Percentiles rank a stretch among this genome's conserved stretches.
Conservation (phyloP, 64 coral and sea anemone genomes). For the Pocillopora damicornis region DNA sequence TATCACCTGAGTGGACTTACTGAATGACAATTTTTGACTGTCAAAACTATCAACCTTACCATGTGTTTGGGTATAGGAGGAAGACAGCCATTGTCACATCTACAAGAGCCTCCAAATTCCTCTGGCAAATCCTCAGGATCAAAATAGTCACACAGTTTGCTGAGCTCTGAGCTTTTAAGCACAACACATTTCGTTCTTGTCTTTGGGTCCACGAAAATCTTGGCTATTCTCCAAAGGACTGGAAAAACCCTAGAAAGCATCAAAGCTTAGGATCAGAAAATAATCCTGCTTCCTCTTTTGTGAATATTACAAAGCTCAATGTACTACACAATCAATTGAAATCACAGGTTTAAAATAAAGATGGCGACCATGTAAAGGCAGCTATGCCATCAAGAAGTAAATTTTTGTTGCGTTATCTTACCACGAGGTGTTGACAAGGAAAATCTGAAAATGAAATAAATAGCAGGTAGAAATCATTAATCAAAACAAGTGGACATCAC, state of each 20-base stretch:
- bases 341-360: too few relatives aligned
- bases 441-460: slow-evolving; percentile 79
- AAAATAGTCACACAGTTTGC: slow-evolving; percentile 84
- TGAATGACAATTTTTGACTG: neutral
- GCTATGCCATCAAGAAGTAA: too few relatives aligned
- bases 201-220: slow-evolving; percentile 85
- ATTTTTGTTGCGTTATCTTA: slow-evolving; percentile 36
- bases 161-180: slow-evolving; percentile 61
- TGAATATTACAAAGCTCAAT: too few relatives aligned
- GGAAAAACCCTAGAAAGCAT: slow-evolving; percentile 85
- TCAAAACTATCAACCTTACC: slow-evolving; percentile 40
- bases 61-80: slow-evolving; percentile 89
- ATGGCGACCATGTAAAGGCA: too few relatives aligned
- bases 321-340: too few relatives aligned
- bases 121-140: slow-evolving; percentile 76
- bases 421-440: slow-evolving; percentile 97
- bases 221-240: slow-evolving; percentile 84
- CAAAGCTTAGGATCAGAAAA: neutral
- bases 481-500: neutral
- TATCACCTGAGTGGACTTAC: too few relatives aligned
- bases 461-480: slow-evolving; percentile 1
- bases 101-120: slow-evolving; percentile 83
- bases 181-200: slow-evolving; percentile 86
- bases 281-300: too few relatives aligned
- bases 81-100: slow-evolving; percentile 79